These are phyloP conservation scores for Enteromius viviparus DNA, from an alignment of 2,797 vertebrate species.

Conservation along the genomic window DNA sequence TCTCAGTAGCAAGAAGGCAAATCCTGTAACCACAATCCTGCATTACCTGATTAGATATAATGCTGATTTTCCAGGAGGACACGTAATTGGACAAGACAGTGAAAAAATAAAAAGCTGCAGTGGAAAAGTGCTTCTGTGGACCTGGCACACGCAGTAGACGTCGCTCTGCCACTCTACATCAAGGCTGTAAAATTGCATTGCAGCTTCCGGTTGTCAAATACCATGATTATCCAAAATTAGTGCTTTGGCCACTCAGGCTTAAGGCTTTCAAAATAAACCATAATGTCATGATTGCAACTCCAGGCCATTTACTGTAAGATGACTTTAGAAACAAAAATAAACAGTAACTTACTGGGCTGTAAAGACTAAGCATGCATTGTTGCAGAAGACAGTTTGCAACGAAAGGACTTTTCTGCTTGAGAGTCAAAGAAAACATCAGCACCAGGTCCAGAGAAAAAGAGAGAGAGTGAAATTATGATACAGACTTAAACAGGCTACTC, in stretches of 20 bases:
- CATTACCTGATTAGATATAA: conserved; percentile 73
- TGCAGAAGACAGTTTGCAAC: neutral
- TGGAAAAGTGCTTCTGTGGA: conserved; percentile 7
- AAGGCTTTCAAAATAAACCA: conserved; percentile 53
- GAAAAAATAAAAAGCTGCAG: conserved; percentile 55
- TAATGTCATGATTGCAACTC: conserved; percentile 48
- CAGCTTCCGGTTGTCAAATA: conserved; percentile 52
- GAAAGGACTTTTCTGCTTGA: conserved; percentile 17
- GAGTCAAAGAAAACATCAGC: conserved; percentile 20
- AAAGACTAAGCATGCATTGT: conserved; percentile 19
- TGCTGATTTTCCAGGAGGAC: conserved; percentile 67
- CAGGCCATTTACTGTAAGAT: conserved; percentile 43
- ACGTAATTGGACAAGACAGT: conserved; percentile 74
- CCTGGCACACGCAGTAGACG: neutral
- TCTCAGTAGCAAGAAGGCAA: conserved; percentile 40
- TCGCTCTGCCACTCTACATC: conserved; percentile 29
- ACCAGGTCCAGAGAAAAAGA: neutral
- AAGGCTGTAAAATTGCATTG: conserved; percentile 45
- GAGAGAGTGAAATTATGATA: neutral
- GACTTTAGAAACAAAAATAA: conserved; percentile 48
- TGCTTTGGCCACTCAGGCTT: conserved; percentile 38
- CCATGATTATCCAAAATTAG: conserved; percentile 55
- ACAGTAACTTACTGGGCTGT: conserved; percentile 25
- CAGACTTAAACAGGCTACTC: neutral
- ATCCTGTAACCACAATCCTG: conserved; percentile 67